Evolutionary conservation across 1,140 invertebrate species (phyloP).

Genomic region (Lordiphosa clarofinis): DNA sequence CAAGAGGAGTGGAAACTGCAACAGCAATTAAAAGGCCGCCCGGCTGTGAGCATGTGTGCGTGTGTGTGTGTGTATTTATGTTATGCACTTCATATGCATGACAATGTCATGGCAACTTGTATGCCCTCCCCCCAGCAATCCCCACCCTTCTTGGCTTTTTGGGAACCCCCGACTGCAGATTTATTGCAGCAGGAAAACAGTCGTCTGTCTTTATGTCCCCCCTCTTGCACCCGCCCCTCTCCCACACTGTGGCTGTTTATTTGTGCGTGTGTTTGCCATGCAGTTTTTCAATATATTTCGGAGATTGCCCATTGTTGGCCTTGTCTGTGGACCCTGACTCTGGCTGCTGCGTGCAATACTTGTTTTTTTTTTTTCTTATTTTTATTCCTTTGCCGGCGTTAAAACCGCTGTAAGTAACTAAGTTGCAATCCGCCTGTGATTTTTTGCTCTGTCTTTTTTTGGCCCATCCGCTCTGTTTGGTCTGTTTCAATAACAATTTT

Average conservation of each 20-base stretch:
- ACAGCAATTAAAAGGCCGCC: slow-evolving; percentile 57
- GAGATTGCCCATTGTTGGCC: slow-evolving; percentile 59
- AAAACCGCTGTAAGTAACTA: slow-evolving; percentile 63
- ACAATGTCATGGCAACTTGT: slow-evolving; percentile 73
- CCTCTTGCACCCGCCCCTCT: neutral
- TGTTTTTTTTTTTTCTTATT: neutral
- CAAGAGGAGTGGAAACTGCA: slow-evolving; percentile 18
- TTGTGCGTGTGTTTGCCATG: slow-evolving; percentile 23
- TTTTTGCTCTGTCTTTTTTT: slow-evolving; percentile 10
- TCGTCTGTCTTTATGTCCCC: slow-evolving; percentile 2
- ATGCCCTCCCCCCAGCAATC: slow-evolving; percentile 33
- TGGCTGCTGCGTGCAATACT: slow-evolving; percentile 7
- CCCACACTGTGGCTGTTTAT: slow-evolving; percentile 9
- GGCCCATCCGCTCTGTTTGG: slow-evolving; percentile 3
- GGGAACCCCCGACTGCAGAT: slow-evolving; percentile 34
- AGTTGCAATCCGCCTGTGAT: slow-evolving; percentile 37
- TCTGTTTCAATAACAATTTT: slow-evolving; percentile 39
- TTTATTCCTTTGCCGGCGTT: slow-evolving; percentile 35
- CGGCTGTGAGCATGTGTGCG: neutral
- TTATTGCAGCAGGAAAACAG: slow-evolving; percentile 61
- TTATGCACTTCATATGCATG: slow-evolving; percentile 59
- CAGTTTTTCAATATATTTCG: slow-evolving; percentile 48
- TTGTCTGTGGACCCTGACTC: slow-evolving; percentile 18
- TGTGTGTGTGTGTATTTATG: slow-evolving; percentile 25
- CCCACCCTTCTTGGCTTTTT: neutral